A percentile compares a stretch with the other conserved stretches of the same genome.
Evolutionary conservation across 2,797 vertebrate species (phyloP).

Genomic region (Channa striata): DNA sequence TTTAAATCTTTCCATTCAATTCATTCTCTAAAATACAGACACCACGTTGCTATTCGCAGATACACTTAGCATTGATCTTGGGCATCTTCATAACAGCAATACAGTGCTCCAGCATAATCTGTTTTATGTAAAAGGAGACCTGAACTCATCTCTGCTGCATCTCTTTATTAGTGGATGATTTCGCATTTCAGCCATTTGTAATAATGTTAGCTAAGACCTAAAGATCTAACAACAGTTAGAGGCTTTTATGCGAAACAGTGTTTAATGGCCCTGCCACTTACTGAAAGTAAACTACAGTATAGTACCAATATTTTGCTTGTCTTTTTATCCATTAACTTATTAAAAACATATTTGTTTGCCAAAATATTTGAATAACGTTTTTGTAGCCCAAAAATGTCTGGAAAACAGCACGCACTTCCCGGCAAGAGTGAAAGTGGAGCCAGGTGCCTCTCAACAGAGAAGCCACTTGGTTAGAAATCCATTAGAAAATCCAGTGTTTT

Average conservation of each 20-base stretch:
- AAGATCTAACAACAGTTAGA: constrained; percentile 1
- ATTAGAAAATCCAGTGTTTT: neutral
- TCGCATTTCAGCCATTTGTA: constrained; percentile 14
- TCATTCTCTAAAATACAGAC: neutral
- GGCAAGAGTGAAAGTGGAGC: too few species aligned
- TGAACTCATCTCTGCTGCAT: neutral
- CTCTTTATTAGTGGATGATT: neutral
- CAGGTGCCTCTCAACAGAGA: too few species aligned
- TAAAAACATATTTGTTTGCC: too few species aligned
- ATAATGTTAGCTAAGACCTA: constrained; percentile 6
- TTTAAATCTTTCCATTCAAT: neutral
- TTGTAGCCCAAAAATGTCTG: too few species aligned
- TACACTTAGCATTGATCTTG: constrained; percentile 2
- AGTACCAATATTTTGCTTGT: neutral
- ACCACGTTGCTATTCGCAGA: neutral
- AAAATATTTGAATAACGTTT: too few species aligned
- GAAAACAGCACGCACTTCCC: too few species aligned
- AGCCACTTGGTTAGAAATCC: neutral
- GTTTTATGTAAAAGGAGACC: neutral
- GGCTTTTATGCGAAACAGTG: neutral
- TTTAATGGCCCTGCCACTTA: neutral
- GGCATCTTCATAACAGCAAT: neutral
- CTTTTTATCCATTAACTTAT: neutral
- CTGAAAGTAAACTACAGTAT: neutral
- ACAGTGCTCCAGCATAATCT: neutral